Conservation (phyloP, 1,140 invertebrate genomes). For the Drosophila navojoa region DNA sequence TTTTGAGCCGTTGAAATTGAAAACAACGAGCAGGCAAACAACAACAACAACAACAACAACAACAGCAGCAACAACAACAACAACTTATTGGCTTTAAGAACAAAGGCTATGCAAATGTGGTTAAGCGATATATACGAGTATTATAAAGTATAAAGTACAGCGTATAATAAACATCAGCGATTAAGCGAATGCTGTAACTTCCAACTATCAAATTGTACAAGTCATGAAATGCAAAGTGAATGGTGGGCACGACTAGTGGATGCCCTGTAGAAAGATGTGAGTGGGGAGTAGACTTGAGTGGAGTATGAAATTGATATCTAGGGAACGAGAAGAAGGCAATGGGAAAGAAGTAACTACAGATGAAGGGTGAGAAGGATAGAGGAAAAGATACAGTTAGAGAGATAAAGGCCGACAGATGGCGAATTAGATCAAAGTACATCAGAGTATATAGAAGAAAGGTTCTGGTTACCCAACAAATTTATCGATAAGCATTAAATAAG, state of each 20-base stretch:
- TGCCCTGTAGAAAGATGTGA: neutral
- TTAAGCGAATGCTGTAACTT: constrained; percentile 58
- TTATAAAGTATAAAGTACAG: constrained; percentile 63
- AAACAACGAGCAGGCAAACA: constrained; percentile 16
- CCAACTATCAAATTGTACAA: constrained; percentile 32
- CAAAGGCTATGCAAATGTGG: constrained; percentile 77
- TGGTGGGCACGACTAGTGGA: neutral
- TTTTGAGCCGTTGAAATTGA: constrained; percentile 28
- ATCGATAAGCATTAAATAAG: no score
- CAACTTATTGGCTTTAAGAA: constrained; percentile 53
- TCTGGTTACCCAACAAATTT: no score
- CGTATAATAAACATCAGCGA: constrained; percentile 76
- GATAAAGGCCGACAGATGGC: no score
- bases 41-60: constrained; percentile 6
- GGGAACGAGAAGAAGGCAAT: no score
- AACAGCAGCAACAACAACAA: neutral
- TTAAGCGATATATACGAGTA: constrained; percentile 37
- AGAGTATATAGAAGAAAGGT: no score
- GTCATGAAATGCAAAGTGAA: neutral
- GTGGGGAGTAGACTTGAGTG: neutral
- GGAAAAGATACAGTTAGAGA: no score
- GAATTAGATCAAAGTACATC: no score
- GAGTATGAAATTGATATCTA: no score
- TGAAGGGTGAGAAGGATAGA: no score
- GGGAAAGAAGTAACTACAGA: no score